A percentile compares a stretch with the other conserved stretches of the same genome.
Evolutionary conservation across 2,113 vertebrate species (phyloP).

Genomic region (Anthoscopus minutus): DNA sequence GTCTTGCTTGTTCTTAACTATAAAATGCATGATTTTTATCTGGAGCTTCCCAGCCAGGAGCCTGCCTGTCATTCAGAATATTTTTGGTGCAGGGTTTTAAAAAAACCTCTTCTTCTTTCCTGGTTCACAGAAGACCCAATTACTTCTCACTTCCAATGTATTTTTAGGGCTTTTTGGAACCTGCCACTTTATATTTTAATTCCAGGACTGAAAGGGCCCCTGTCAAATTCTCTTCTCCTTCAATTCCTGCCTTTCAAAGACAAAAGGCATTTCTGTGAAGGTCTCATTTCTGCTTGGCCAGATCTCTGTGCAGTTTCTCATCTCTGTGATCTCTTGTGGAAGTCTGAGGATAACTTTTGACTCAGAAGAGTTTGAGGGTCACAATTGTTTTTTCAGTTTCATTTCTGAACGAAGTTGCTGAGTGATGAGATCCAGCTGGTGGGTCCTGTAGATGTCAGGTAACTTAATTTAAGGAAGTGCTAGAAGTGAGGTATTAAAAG

Average conservation of each 20-base stretch:
- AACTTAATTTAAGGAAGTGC: neutral
- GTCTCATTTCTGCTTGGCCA: neutral
- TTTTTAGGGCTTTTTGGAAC: constrained; percentile 19
- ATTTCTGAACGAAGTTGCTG: neutral
- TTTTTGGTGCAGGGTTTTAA: neutral
- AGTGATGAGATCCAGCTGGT: neutral
- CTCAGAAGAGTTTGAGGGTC: neutral
- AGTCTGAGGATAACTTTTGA: neutral
- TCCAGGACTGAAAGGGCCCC: neutral
- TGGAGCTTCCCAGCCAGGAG: neutral
- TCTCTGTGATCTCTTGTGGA: neutral
- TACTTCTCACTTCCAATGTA: neutral
- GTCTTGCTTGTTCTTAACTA: neutral
- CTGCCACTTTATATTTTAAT: constrained; percentile 7
- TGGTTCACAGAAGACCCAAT: neutral
- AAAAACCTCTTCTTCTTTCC: neutral
- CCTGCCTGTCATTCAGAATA: neutral
- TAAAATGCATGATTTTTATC: neutral
- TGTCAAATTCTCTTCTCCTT: neutral
- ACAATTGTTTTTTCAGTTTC: neutral
- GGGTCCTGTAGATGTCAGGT: fast-evolving
- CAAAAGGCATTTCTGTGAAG: neutral
- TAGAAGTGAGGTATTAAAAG: neutral
- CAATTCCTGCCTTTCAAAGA: neutral
- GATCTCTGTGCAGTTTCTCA: neutral